Conservation (phyloP, 2,888 invertebrate species). For the Chalcis sispes region DNA sequence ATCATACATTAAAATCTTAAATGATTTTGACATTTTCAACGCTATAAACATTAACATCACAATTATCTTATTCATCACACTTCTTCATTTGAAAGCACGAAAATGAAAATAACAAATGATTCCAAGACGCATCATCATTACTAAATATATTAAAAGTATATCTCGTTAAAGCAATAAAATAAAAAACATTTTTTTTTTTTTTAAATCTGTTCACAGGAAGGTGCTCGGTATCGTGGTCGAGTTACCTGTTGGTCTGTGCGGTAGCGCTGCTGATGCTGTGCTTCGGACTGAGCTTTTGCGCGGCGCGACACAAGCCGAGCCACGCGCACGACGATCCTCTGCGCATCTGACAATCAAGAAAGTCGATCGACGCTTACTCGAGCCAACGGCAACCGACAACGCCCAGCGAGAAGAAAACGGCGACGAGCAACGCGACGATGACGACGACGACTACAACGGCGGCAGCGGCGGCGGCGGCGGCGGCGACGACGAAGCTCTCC, state of each 20-base stretch:
- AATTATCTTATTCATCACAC: no score
- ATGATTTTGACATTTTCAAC: no score
- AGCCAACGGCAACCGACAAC: no score
- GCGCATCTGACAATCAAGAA: slow-evolving; percentile 73
- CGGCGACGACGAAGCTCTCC: slow-evolving; percentile 68
- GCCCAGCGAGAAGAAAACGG: slow-evolving; percentile 65
- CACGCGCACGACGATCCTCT: slow-evolving; percentile 68
- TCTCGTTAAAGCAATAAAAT: no score
- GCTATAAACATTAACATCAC: no score
- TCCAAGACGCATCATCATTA: no score
- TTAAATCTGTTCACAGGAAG: slow-evolving; percentile 75
- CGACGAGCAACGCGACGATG: slow-evolving; percentile 63
- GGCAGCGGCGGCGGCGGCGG: slow-evolving; percentile 52
- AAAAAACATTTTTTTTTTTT: no score
- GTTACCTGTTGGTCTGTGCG: slow-evolving; percentile 78
- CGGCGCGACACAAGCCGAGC: slow-evolving; percentile 78
- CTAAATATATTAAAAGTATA: no score
- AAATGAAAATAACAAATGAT: no score
- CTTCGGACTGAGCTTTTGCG: slow-evolving; percentile 79
- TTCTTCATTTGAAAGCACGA: no score
- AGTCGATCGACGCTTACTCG: slow-evolving; percentile 71
- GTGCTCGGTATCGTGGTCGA: slow-evolving; percentile 80
- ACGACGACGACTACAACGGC: slow-evolving; percentile 6
- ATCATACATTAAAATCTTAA: no score
- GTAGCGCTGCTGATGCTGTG: slow-evolving; percentile 78